Evolutionary conservation across 2,888 invertebrate genomes (phyloP).

Genomic region (Polymixis lichenea): DNA sequence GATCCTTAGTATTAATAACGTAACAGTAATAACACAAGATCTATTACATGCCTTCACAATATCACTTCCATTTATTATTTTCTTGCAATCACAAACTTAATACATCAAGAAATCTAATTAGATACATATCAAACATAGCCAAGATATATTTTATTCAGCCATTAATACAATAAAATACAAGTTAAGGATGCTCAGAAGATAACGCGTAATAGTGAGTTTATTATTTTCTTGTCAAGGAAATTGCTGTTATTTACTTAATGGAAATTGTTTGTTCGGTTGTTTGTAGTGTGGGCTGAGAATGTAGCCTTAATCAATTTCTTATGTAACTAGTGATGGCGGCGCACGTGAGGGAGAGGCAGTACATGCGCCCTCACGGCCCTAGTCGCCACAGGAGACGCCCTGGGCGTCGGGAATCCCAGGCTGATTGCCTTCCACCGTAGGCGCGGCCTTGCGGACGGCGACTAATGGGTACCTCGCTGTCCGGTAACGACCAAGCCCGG

Average conservation of each 20-base stretch:
- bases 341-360: too few relatives aligned
- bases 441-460: too few relatives aligned
- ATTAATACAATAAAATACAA: slow-evolving; percentile 23
- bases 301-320: slow-evolving; percentile 4
- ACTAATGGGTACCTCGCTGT: too few relatives aligned
- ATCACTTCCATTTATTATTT: slow-evolving; percentile 30
- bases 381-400: too few relatives aligned
- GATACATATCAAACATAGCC: slow-evolving; percentile 7
- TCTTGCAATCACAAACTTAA: slow-evolving; percentile 27
- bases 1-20: background rate
- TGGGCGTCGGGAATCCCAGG: too few relatives aligned
- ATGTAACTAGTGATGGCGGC: background rate
- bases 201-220: slow-evolving; percentile 11
- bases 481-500: too few relatives aligned
- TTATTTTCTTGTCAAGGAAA: slow-evolving; percentile 43
- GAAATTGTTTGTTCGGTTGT: slow-evolving; percentile 15
- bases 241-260: slow-evolving; percentile 11
- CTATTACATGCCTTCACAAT: background rate
- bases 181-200: slow-evolving; percentile 25
- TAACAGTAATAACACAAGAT: background rate
- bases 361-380: too few relatives aligned
- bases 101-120: slow-evolving; percentile 47
- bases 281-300: slow-evolving; percentile 11
- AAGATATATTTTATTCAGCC: slow-evolving; percentile 27
- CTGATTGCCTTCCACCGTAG: too few relatives aligned